Conservation (phyloP, 64 coral and sea anemone species). For the Actinia equina region DNA sequence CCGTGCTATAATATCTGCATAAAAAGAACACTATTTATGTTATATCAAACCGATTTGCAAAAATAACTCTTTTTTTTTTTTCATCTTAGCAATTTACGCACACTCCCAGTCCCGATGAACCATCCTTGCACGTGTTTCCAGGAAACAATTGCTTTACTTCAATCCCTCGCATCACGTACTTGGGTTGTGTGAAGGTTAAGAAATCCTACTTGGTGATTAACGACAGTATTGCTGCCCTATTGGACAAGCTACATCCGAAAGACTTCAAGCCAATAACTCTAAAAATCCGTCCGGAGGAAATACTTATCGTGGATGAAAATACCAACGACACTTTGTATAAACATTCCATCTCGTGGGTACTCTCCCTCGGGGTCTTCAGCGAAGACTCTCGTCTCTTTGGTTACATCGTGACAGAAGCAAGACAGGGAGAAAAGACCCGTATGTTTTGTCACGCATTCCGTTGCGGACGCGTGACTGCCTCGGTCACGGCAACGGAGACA, state of each 20-base stretch:
- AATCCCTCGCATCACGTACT: conserved; percentile 59
- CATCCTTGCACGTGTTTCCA: conserved; percentile 19
- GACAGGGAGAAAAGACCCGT: conserved; percentile 83
- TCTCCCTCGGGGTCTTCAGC: conserved; percentile 84
- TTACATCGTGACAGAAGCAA: conserved; percentile 84
- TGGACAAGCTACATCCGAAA: conserved; percentile 67
- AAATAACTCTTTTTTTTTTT: neutral
- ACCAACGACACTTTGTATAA: conserved; percentile 27
- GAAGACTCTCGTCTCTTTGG: conserved; percentile 84
- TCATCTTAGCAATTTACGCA: conserved; percentile 37
- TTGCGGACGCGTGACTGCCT: conserved; percentile 74
- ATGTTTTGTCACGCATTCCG: conserved; percentile 98
- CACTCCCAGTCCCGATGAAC: conserved; percentile 50
- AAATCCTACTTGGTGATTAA: conserved; percentile 82
- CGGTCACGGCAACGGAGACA: conserved; percentile 69
- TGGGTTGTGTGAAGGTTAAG: conserved; percentile 78
- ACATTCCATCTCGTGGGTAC: conserved; percentile 79
- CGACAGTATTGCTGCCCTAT: conserved; percentile 64
- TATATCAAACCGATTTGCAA: neutral
- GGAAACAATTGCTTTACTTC: conserved; percentile 42
- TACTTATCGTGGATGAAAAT: conserved; percentile 48
- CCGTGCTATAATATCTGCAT: too few relatives aligned
- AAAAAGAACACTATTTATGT: too few relatives aligned
- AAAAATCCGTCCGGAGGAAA: conserved; percentile 55
- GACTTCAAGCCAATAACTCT: conserved; percentile 72